Percentiles rank a stretch among this genome's conserved stretches.
phyloP scores from a whole-genome alignment of 2,797 vertebrate species.

The Sphenodon punctatus region DNA sequence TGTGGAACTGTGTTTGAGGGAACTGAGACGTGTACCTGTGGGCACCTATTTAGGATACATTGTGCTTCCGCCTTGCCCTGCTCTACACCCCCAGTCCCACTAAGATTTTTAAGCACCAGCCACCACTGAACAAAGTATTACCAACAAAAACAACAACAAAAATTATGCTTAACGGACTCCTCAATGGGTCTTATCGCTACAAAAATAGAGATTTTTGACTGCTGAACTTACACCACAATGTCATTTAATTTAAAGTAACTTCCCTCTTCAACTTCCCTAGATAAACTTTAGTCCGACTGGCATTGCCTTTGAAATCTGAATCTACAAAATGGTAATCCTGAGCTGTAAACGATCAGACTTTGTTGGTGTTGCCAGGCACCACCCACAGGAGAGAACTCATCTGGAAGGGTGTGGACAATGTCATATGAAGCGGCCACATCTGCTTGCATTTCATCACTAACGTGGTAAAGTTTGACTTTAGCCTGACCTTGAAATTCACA shows the following conservation, averaged over 20 bases:
- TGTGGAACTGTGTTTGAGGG: too few species aligned
- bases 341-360: not conserved
- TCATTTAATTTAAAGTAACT: not conserved
- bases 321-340: not conserved
- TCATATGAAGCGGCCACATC: conserved; percentile 69
- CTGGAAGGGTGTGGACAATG: conserved; percentile 9
- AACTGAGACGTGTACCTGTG: too few species aligned
- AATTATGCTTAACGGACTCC: not conserved
- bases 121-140: not conserved
- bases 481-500: conserved; percentile 77
- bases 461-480: conserved; percentile 73
- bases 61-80: too few species aligned
- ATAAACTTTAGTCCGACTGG: conserved; percentile 13
- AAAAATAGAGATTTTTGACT: not conserved
- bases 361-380: conserved; percentile 36
- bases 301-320: conserved; percentile 27
- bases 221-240: not conserved
- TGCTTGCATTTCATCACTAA: conserved; percentile 76
- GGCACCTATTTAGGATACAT: too few species aligned
- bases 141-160: not conserved
- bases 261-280: not conserved
- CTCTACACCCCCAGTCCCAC: too few species aligned
- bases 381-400: not conserved
- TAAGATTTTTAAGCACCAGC: too few species aligned
- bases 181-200: not conserved